Base-by-base conservation (phyloP, 2,113 vertebrate species). In the Microcebus jonahi region DNA sequence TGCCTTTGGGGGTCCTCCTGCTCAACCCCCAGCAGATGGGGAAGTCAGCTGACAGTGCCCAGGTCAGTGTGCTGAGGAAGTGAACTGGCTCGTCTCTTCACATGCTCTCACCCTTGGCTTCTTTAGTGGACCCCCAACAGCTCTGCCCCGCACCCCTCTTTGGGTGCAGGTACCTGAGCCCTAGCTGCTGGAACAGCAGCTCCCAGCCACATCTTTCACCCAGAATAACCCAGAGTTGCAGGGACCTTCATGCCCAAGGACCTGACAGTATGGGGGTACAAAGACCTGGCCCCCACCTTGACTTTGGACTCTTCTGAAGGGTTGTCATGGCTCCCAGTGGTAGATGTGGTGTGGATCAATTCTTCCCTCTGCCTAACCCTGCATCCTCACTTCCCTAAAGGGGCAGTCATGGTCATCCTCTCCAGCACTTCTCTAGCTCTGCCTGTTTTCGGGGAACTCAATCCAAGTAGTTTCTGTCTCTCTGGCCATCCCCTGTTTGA, bases 401-500 rank as follows among this genome's bases (percentile, higher is more conserved):
- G 13, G 23, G 1, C 13, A 36, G 6, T 45, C 21, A 36, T 14
- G 23, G 48, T 0, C 25, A 23, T 9, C 2, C 34, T 59, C 17
- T 68, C 15, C 9, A 5, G 4, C 20, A 39, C n/a, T 8, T 7
- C 68, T 15, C 12, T 48, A 18, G 10, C 59, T 48, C 67, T 8
- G 4, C 10, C 20, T 67, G 5, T 45, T 36, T 82, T 31, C 57
- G 67, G 48, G 59, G 8, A 90, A 45, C 6, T 36, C 34, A 8
- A 2, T n/a, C 10, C 29, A 5, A 48, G 59, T 14, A 27, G 39
- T 5, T 31, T n/a, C 71, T 11, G 3, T 34, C 20, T 3, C 61
- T 80, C 55, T 42, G 1, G 2, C 9, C 14, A 2, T 5, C 15
- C 3, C 23, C 1, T 21, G 29, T 29, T 6, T 53, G 9, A 3